Percentiles rank a stretch among this genome's conserved stretches.
phyloP scores from a whole-genome alignment of 23 tunicate species.

The Styela clava region DNA sequence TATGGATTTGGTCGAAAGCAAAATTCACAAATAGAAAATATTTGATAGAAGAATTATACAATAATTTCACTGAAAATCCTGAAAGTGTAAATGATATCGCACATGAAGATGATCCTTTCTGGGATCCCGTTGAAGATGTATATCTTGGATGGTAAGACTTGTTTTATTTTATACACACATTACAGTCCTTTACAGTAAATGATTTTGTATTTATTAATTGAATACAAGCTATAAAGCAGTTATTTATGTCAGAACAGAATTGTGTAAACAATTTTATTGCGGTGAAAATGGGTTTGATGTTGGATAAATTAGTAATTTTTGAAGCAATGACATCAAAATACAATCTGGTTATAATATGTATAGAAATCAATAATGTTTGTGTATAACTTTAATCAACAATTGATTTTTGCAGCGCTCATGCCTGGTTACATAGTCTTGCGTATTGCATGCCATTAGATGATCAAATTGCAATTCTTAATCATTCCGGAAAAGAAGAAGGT shows the following conservation, averaged over 20 bases:
- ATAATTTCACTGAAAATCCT: conserved; percentile 48
- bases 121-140: conserved; percentile 83
- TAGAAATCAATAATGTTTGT: too few relatives aligned
- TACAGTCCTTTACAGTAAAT: too few relatives aligned
- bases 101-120: conserved; percentile 61
- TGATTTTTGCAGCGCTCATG: conserved; percentile 59
- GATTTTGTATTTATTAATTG: neutral
- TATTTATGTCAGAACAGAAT: too few relatives aligned
- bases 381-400: too few relatives aligned
- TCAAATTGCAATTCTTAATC: conserved; percentile 29
- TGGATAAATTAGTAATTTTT: too few relatives aligned
- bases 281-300: too few relatives aligned
- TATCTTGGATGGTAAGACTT: conserved; percentile 68
- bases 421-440: conserved; percentile 58
- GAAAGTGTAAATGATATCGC: conserved; percentile 17
- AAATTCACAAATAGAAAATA: conserved; percentile 65
- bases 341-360: too few relatives aligned
- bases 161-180: neutral
- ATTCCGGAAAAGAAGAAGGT: conserved; percentile 58
- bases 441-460: conserved; percentile 61
- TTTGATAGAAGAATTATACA: conserved; percentile 70
- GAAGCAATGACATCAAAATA: too few relatives aligned
- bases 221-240: too few relatives aligned
- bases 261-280: too few relatives aligned
- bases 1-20: conserved; percentile 79